A percentile compares a stretch with the other conserved stretches of the same genome.
Evolutionary conservation across 2,888 invertebrate genomes (phyloP).

Genomic region (Caenorhabditis sp.): DNA sequence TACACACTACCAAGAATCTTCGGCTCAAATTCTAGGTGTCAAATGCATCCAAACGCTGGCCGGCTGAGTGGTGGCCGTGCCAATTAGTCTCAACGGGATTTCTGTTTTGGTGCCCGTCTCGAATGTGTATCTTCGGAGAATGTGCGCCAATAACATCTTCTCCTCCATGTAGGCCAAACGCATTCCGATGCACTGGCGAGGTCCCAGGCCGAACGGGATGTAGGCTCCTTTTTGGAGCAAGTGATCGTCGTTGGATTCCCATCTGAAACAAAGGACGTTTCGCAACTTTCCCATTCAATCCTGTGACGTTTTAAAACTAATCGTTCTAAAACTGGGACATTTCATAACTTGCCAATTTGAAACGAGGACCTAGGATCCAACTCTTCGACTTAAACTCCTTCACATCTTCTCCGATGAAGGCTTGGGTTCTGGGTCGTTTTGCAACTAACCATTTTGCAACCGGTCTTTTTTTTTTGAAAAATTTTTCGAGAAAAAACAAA

Average conservation of each 20-base stretch:
- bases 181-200: constrained; percentile 79
- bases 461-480: too few species aligned
- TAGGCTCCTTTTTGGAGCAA: constrained; percentile 31
- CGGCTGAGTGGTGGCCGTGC: constrained; percentile 34
- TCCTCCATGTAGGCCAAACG: constrained; percentile 79
- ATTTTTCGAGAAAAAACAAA: too few species aligned
- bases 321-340: too few species aligned
- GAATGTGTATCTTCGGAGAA: constrained; percentile 72
- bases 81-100: constrained; percentile 42
- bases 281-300: too few species aligned
- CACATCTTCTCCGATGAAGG: too few species aligned
- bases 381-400: too few species aligned
- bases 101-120: constrained; percentile 48
- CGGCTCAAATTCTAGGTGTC: constrained; percentile 10
- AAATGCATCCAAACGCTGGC: constrained; percentile 33
- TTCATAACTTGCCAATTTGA: too few species aligned
- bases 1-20: neutral
- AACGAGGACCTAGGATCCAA: too few species aligned
- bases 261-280: constrained; percentile 40
- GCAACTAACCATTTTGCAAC: too few species aligned
- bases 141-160: constrained; percentile 73
- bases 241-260: constrained; percentile 24
- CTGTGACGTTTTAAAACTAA: too few species aligned
- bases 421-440: too few species aligned
- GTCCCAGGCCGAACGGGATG: constrained; percentile 78